Base-by-base conservation (phyloP, 2,888 invertebrate species). In the Bibio marci region DNA sequence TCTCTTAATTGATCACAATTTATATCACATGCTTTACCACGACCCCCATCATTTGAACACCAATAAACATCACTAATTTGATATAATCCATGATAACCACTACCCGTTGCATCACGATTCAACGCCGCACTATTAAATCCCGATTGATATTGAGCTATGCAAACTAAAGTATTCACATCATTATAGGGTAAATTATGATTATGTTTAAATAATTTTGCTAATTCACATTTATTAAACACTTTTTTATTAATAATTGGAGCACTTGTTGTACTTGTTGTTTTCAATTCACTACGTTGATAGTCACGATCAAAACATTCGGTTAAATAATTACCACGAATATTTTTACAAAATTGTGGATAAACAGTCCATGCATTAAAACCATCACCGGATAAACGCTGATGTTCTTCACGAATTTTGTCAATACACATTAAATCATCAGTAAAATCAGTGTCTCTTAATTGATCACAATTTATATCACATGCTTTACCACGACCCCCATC, bases 51-150 rank as follows among this genome's bases (percentile, higher is more conserved):
- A 11, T 59, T 57, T 2, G 59, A 59, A 52, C 78, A 79, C 79
- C 79, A 79, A 53, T 65, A 78, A 30, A 72, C 57, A 54, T 78
- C 71, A 52, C 76, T 77, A 47, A 80, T 78, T 59, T 80, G 79
- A 51, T 79, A 72, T 18, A 78, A 52, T 6, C 80, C 80, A 52
- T 80, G 78, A 57, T 80, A 79, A 3, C 70, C 70, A 48, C 73
- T 76, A 51, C 64, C 61, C 43, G 63, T 64, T 42, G 64, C 64
- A 47, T 62, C 65, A 13, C 55, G 42, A n/a, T 49, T 53, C 12
- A 71, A 71, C 36, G 67, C 57, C 2, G 77, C 76, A 6, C 80
- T 78, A 51, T 80, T 70, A 53, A 70, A 72, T 14, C 69, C 66
- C 2, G 78, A 78, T 56, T 80, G 80, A 59, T 77, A 73, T 50